These are phyloP conservation scores for Archips xylosteana DNA, from an alignment of 2,888 invertebrate species.

Conservation along the genomic window DNA sequence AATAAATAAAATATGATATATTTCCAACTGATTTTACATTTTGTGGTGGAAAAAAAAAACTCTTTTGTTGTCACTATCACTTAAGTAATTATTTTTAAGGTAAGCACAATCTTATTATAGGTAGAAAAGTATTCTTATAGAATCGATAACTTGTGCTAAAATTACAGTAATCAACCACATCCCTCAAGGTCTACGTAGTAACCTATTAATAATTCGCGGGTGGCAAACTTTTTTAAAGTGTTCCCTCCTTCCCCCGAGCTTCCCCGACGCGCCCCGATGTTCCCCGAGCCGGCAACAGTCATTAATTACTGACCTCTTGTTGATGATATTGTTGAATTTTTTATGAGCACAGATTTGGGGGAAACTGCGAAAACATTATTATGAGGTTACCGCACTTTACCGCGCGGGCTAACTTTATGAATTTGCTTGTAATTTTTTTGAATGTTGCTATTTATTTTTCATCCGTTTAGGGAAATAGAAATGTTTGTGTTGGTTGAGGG, in stretches of 20 bases:
- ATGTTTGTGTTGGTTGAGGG: neutral
- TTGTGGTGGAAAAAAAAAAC: no score
- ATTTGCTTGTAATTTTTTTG: conserved; percentile 37
- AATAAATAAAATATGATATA: no score
- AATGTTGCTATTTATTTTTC: conserved; percentile 24
- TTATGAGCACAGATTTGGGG: conserved; percentile 57
- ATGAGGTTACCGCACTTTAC: conserved; percentile 32
- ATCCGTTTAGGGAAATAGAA: conserved; percentile 7
- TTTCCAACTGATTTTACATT: no score
- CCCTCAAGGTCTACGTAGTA: conserved; percentile 64
- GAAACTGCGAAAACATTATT: conserved; percentile 47
- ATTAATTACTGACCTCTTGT: conserved; percentile 73
- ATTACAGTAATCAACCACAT: conserved; percentile 43
- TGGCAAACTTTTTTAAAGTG: conserved; percentile 81
- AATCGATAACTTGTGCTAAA: conserved; percentile 29
- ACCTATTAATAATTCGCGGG: conserved; percentile 83
- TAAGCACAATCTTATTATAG: no score
- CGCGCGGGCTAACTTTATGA: conserved; percentile 23
- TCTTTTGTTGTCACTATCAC: no score
- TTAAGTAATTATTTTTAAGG: no score
- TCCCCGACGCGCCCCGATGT: conserved; percentile 51
- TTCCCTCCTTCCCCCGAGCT: conserved; percentile 64
- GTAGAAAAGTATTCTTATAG: neutral
- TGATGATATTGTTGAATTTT: conserved; percentile 76
- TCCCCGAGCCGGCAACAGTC: conserved; percentile 47